Base-by-base conservation (phyloP, 2,113 vertebrate genomes). In the Phasianus colchicus region DNA sequence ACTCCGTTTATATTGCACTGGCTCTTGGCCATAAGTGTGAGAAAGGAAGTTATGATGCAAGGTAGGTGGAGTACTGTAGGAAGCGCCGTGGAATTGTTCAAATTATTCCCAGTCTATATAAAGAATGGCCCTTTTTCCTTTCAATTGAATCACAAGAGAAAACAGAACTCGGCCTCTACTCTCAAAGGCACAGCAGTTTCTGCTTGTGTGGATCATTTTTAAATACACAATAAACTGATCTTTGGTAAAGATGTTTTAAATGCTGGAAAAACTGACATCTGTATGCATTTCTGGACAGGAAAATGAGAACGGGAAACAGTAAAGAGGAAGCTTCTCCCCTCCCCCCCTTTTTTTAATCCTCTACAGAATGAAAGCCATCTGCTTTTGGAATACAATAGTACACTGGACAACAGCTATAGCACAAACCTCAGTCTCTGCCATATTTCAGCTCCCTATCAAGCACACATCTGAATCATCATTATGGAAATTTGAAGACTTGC, bases 31-130 rank as follows among this genome's bases (percentile, higher is more conserved):
- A 96, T 69, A 82, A 93, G 83, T 52, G 69, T 2, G 4, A 69
- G 94, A 95, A 93, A 80, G 95, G 94, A 96, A 93, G 92, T 88
- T 93, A 88, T 90, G 91, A 96, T 93, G 92, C 86, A 85, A 91
- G 42, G 85, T 96, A 93, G 96, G 94, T 93, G 96, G 91, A 93
- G 94, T 86, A 69, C n/a, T 73, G 74, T 69, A 92, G 94, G 93
- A 97, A 98, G 88, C 54, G 72, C 70, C 40, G 24, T 67, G 77
- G 58, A 83, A 94, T 86, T 86, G 91, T 70, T 91, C 79, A 55
- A 55, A 78, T 92, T 89, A 96, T 92, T 92, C 89, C 63, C n/a
- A 65, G 70, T 55, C 90, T 92, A 66, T 77, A 87, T 42, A 94
- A 89, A 86, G 88, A 83, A 86, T 69, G 84, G 82, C 29, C 86